A percentile compares a stretch with the other conserved stretches of the same genome.
Conservation (phyloP, 2,888 invertebrate genomes). For the Aspidapion aeneum region DNA sequence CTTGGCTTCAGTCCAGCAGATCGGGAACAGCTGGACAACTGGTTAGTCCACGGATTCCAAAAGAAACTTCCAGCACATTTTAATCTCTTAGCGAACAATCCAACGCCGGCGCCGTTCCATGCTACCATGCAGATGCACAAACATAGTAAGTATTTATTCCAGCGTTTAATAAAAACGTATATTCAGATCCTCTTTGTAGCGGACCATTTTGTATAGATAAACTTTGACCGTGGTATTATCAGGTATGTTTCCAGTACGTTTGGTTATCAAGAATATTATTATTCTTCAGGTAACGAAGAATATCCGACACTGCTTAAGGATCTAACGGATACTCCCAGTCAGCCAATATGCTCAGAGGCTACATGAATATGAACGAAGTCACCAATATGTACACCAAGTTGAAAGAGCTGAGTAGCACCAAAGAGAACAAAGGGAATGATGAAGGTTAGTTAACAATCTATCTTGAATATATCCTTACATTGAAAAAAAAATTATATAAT, state of each 20-base stretch:
- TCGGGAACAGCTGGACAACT: conserved; percentile 74
- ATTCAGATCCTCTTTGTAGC: too few species aligned
- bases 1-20: conserved; percentile 75
- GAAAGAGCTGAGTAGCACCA: conserved; percentile 66
- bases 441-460: conserved; percentile 30
- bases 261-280: too few species aligned
- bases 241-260: too few species aligned
- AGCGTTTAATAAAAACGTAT: too few species aligned
- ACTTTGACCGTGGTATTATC: too few species aligned
- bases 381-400: conserved; percentile 83
- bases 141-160: conserved; percentile 58
- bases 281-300: conserved; percentile 66
- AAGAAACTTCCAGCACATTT: conserved; percentile 84
- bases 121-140: conserved; percentile 50
- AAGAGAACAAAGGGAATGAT: neutral
- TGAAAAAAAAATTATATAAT: too few species aligned
- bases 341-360: conserved; percentile 71
- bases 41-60: conserved; percentile 78
- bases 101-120: conserved; percentile 40
- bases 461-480: too few species aligned
- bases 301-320: conserved; percentile 78
- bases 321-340: conserved; percentile 69
- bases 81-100: conserved; percentile 57
- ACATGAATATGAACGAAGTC: conserved; percentile 55
- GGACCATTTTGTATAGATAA: too few species aligned